Conservation (phyloP, 2,113 vertebrate species). For the Cryptomyrus ogoouensis region DNA sequence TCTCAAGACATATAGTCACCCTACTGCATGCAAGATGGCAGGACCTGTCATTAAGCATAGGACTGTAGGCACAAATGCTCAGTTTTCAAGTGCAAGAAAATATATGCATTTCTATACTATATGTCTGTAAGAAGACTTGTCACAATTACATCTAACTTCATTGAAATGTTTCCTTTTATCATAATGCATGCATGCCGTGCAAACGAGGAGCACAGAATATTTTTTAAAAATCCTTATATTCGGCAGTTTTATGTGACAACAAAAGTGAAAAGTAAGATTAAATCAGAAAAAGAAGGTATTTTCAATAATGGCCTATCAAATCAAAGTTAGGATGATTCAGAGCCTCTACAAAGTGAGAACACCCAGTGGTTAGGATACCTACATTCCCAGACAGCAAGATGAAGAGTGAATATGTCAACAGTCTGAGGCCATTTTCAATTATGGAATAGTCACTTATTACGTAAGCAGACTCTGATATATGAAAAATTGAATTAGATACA, state of each 20-base stretch:
- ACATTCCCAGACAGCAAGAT: neutral
- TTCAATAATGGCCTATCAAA: neutral
- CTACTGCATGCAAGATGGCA: neutral
- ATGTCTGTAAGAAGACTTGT: neutral
- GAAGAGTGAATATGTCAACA: neutral
- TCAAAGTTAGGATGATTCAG: neutral
- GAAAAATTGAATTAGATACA: neutral
- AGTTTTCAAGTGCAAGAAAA: neutral
- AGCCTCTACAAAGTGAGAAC: neutral
- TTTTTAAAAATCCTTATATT: neutral
- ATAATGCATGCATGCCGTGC: neutral
- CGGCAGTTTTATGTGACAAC: neutral
- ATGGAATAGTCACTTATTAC: neutral
- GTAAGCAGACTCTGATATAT: neutral
- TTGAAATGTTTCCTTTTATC: neutral
- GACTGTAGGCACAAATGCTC: neutral
- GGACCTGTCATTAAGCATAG: neutral
- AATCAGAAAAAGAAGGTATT: neutral
- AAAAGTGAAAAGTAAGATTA: neutral
- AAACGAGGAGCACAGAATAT: neutral
- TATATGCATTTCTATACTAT: neutral
- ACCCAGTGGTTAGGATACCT: neutral
- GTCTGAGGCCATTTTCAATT: neutral
- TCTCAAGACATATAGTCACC: neutral
- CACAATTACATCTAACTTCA: neutral